These are phyloP conservation scores for Agapornis roseicollis DNA, from an alignment of 2,113 vertebrate genomes.

Conservation along the genomic window DNA sequence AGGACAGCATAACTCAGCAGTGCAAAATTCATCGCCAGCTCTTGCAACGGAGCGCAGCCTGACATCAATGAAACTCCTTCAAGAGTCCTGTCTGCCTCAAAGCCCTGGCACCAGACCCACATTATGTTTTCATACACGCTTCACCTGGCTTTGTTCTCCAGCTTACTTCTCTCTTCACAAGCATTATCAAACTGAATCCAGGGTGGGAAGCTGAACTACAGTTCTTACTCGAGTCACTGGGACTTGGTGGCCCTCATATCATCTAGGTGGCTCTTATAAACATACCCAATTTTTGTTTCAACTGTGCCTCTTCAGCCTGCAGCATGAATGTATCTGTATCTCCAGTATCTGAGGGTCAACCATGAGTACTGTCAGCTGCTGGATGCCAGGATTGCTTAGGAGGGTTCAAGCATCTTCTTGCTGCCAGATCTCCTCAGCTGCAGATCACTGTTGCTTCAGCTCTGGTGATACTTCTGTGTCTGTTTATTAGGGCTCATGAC, in stretches of 20 bases:
- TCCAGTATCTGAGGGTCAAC: background rate
- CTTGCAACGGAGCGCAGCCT: background rate
- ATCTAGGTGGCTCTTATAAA: background rate
- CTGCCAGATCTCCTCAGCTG: background rate
- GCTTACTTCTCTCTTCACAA: background rate
- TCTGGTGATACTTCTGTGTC: background rate
- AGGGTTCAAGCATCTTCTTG: background rate
- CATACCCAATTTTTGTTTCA: background rate
- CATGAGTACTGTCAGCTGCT: background rate
- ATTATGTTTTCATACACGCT: background rate
- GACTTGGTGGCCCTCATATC: background rate
- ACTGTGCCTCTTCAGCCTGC: background rate
- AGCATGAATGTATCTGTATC: background rate
- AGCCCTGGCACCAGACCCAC: background rate
- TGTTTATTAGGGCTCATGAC: background rate
- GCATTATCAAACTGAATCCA: background rate
- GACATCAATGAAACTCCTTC: background rate
- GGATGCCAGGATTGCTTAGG: background rate
- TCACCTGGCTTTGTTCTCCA: background rate
- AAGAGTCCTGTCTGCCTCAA: background rate
- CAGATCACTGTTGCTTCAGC: background rate
- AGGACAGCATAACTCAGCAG: slow-evolving; percentile 24
- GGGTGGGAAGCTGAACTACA: background rate
- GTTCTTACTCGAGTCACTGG: background rate
- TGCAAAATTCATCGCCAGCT: slow-evolving; percentile 47